Evolutionary conservation across 1,140 invertebrate genomes (phyloP), one percentile per base, ranked within the genome.

Genomic region (Ephestia elutella): DNA sequence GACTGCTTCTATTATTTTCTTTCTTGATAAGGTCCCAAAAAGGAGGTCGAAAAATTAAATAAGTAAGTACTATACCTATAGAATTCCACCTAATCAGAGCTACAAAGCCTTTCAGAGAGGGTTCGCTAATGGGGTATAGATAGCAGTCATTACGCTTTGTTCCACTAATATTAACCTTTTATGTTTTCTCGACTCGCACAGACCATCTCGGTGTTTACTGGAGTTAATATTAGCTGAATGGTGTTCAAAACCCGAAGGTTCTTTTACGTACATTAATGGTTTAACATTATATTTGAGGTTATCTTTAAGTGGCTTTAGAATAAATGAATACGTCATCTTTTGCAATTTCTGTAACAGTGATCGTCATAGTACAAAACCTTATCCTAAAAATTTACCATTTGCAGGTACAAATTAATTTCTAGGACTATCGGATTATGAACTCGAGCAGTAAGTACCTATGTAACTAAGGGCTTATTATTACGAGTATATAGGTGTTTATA

Each of bases 111-210:
- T 67, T 66, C 58, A 53, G 59, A 59, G 64, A 53, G 66, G 70
- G 70, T 75, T 73, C 73, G 73, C 80, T 83, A 80, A 79, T 73
- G 69, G 65, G 60, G 68, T 70, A 75, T 71, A 73, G 70, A 73
- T 79, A 64, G 55, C 58, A 58, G 68, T 86, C 82, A 86, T 86
- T 85, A 81, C 70, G 64, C 68, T 74, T 71, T 72, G 77, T 74
- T 77, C 71, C 44, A 70, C 69, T 75, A 72, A 74, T 75, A 72
- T 74, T 74, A 69, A 60, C 65, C 68, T 77, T 71, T 76, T 78
- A 66, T 76, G 70, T 75, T 68, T 55, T 60, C 59, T 65, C 59
- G 62, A 61, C 59, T 53, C 28, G 32, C 30, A 60, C 60, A 57
- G 59, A 62, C 63, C 55, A 57, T 63, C 60, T 58, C 54, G 65